Percentiles rank a stretch among this genome's conserved stretches.
Evolutionary conservation across 37 sponge, comb jelly and placozoan genomes (phyloP).

Genomic region (Agelas oroides): DNA sequence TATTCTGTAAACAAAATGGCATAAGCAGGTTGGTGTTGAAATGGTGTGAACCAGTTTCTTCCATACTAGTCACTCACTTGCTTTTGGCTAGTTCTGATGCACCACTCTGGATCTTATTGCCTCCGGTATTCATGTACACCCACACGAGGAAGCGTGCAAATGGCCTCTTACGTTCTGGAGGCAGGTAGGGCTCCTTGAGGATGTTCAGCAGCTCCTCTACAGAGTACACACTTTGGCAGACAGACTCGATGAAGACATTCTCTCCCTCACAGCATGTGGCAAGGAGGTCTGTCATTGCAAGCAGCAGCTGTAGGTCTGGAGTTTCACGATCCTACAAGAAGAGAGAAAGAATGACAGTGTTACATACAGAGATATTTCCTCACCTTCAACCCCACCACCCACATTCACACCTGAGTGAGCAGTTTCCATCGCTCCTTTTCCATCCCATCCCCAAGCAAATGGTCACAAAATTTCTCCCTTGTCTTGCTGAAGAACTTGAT

Average conservation of each 20-base stretch:
- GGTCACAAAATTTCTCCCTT: slow-evolving; percentile 51
- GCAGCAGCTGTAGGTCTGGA: slow-evolving; percentile 30
- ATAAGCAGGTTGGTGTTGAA: too few relatives aligned
- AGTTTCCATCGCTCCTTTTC: not conserved
- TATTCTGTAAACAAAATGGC: too few relatives aligned
- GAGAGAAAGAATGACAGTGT: not conserved
- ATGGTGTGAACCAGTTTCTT: too few relatives aligned
- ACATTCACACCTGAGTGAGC: slow-evolving; percentile 1
- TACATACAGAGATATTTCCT: not conserved
- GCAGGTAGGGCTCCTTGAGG: slow-evolving; percentile 19
- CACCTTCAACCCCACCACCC: not conserved
- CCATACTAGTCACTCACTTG: slow-evolving; percentile 17
- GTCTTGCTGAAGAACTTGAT: slow-evolving; percentile 56
- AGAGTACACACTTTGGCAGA: slow-evolving; percentile 60
- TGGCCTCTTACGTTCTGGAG: slow-evolving; percentile 56
- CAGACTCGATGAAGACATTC: slow-evolving; percentile 75
- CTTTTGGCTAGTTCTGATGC: slow-evolving; percentile 32
- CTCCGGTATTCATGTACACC: slow-evolving; percentile 69
- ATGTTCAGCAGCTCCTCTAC: slow-evolving; percentile 34
- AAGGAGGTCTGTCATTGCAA: slow-evolving; percentile 61
- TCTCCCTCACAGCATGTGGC: slow-evolving; percentile 64
- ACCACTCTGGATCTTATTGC: slow-evolving; percentile 44
- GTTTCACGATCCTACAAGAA: not conserved
- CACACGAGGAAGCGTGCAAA: slow-evolving; percentile 73
- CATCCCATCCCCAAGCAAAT: slow-evolving; percentile 38